phyloP scores from a whole-genome alignment of 2,113 vertebrate species.

The Chionomys nivalis region DNA sequence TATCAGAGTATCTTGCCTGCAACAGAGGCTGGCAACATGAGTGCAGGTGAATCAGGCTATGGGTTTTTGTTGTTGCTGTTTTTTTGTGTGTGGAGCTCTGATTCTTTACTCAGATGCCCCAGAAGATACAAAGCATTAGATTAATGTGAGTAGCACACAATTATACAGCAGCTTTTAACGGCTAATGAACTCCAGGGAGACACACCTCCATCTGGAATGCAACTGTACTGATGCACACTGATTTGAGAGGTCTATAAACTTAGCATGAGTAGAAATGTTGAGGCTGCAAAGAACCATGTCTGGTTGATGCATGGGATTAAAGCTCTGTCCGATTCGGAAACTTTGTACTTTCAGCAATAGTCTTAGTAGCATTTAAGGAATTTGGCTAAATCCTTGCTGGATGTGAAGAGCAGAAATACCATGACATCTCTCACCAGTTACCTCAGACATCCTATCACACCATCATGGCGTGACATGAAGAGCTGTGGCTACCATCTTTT shows the following conservation, averaged over 20 bases:
- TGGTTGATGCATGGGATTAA: not conserved
- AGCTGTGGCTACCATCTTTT: not conserved
- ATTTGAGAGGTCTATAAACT: not conserved
- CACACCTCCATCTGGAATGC: not conserved
- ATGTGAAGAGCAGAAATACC: constrained; percentile 8
- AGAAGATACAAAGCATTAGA: not conserved
- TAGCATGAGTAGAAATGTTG: not conserved
- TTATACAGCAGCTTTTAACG: not conserved
- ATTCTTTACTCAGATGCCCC: not conserved
- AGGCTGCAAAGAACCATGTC: not conserved
- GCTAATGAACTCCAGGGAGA: not conserved
- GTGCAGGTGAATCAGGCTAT: not conserved
- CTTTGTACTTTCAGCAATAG: not conserved
- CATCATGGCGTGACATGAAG: not conserved
- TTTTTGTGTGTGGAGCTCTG: not conserved
- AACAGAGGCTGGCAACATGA: not conserved
- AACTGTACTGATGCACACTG: not conserved
- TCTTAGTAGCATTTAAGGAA: not conserved
- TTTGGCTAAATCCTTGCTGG: constrained; percentile 18
- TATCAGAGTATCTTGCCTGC: not conserved
- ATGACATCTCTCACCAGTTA: not conserved
- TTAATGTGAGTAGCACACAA: not conserved
- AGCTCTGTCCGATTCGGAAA: not conserved
- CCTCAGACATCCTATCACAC: not conserved
- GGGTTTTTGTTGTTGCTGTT: too few species aligned